Base-by-base conservation (phyloP, 2,113 vertebrate species). In the Suncus etruscus region DNA sequence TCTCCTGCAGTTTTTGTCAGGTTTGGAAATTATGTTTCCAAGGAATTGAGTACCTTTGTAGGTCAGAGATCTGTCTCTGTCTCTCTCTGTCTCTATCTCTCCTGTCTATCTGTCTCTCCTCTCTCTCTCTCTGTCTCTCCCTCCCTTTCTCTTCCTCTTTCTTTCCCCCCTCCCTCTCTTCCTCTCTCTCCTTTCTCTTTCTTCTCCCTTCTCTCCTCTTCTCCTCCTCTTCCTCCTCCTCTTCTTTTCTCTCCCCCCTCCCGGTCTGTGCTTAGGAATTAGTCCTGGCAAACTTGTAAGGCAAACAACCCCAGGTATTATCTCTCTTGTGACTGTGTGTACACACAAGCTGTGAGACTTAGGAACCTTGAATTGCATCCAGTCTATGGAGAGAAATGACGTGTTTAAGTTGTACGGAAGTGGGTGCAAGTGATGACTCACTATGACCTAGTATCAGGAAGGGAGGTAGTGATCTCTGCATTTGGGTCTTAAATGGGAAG, bases 1-100 rank as follows among this genome's bases (percentile, higher is more conserved):
- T 31, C 31, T 84, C 51, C 65, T 70, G 79, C 68, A 45, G 27
- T 39, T 22, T 61, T 45, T 72, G 66, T 54, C 63, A 11, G 11
- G 14, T 65, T 65, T 78, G 77, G 32, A 91, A 83, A 83, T 79
- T 86, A 32, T 11, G 75, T 65, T 72, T 66, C 31, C n/a, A 50
- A 73, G 76, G 31, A 87, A 45, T 24, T 70, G 78, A 82, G 51
- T 54, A 31, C 14, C 63, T 78, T 45, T 39, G 70, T 27, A 66
- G 50, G 79, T 91, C n/a, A 50, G 75, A 92, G 77, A 12, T 4
- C 25, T 25, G 6, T 16, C 61, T 78, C 63, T 66, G 14, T 58
- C 54, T 58, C 15, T 18, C 54, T 16, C 16, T 61, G 16, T 22
- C 58, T 61, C 58, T 61, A 16, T 61, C 58, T 15, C 51, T 15